These are phyloP conservation scores for Bergia sp. DNA, from an alignment of 92 coral and sea anemone species.

Conservation along the genomic window DNA sequence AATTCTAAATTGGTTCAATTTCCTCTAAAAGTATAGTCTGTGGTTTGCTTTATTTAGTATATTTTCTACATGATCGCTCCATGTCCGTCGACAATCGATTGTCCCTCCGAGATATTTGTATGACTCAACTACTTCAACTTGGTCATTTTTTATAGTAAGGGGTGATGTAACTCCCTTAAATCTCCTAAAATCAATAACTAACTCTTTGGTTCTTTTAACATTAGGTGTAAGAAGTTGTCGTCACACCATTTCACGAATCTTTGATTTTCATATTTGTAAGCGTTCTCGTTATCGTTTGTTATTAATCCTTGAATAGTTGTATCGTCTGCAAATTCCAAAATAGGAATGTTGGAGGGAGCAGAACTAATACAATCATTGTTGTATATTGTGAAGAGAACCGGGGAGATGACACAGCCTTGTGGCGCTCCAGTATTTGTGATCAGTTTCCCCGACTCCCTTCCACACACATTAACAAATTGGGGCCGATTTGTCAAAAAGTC, in stretches of 20 bases:
- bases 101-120: background rate
- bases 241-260: background rate
- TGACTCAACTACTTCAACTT: background rate
- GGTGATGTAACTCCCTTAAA: background rate
- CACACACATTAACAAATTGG: constrained; percentile 8
- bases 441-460: background rate
- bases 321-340: background rate
- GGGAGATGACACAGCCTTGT: background rate
- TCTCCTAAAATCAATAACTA: constrained; percentile 12
- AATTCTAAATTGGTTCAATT: too few species aligned
- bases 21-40: constrained; percentile 20
- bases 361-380: background rate
- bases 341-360: background rate
- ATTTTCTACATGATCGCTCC: constrained; percentile 14
- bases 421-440: background rate
- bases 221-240: background rate
- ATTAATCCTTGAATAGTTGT: background rate
- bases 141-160: background rate
- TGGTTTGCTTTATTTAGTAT: background rate
- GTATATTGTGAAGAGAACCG: background rate
- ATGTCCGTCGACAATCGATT: background rate
- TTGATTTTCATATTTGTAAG: background rate
- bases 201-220: background rate
- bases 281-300: background rate
- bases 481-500: constrained; percentile 4